Conservation (phyloP, 2,797 vertebrate species). For the Mustela erminea region DNA sequence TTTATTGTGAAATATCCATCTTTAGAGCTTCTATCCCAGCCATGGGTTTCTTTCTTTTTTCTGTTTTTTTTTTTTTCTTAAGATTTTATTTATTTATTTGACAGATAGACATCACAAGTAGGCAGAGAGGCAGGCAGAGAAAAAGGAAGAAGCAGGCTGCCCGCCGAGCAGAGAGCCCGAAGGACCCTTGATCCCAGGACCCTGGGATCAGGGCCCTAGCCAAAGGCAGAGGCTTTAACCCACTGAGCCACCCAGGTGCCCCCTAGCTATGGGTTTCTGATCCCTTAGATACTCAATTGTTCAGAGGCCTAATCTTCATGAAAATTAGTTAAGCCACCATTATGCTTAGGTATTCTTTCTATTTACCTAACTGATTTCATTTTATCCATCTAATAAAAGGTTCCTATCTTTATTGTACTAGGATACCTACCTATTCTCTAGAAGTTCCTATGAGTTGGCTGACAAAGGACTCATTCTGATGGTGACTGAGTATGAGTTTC, state of each 20-base stretch:
- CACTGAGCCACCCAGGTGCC: too few species aligned
- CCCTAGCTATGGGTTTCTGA: neutral
- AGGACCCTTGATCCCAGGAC: too few species aligned
- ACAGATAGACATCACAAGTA: too few species aligned
- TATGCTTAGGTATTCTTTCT: neutral
- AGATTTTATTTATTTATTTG: too few species aligned
- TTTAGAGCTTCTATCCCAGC: neutral
- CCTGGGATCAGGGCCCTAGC: too few species aligned
- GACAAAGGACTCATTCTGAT: neutral
- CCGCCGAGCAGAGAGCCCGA: accelerated
- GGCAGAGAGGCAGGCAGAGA: too few species aligned
- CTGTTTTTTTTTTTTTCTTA: too few species aligned
- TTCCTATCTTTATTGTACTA: neutral
- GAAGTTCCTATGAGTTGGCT: neutral
- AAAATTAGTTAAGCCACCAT: neutral
- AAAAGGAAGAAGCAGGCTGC: too few species aligned
- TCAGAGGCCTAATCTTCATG: neutral
- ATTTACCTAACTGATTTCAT: neutral
- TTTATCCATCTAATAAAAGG: neutral
- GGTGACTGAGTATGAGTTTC: neutral
- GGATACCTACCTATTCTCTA: neutral
- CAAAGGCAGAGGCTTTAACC: too few species aligned
- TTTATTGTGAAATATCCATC: neutral
- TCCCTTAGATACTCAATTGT: neutral
- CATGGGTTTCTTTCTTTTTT: neutral